These are phyloP conservation scores for Austrolebias charrua DNA, from an alignment of 2,797 vertebrate species.

Conservation along the genomic window DNA sequence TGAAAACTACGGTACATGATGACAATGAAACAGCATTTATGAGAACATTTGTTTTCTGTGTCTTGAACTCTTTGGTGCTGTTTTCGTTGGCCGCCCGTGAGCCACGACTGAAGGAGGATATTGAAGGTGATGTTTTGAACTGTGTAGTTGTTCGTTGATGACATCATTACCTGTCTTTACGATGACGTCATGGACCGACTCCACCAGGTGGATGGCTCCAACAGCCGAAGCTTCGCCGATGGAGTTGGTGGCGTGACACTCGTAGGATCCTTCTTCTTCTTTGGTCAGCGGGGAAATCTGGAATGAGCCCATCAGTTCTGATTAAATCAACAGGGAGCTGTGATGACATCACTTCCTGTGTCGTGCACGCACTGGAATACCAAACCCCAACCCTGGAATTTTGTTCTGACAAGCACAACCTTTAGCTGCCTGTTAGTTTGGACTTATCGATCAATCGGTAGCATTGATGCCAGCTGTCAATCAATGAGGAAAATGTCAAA, in stretches of 20 bases:
- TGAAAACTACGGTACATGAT: too few species aligned
- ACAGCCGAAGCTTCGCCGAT: constrained; percentile 86
- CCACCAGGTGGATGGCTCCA: constrained; percentile 86
- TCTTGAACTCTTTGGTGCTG: too few species aligned
- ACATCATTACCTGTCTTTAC: constrained; percentile 77
- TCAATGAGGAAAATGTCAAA: background rate
- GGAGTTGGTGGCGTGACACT: constrained; percentile 87
- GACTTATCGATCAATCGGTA: too few species aligned
- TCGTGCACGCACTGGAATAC: too few species aligned
- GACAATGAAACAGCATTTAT: too few species aligned
- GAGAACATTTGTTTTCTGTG: too few species aligned
- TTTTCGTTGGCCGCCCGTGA: too few species aligned
- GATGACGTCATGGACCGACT: constrained; percentile 81
- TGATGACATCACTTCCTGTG: constrained; percentile 6
- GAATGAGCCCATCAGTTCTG: background rate
- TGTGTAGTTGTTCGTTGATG: background rate
- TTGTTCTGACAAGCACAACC: background rate
- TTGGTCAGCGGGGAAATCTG: constrained; percentile 90
- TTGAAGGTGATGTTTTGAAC: too few species aligned
- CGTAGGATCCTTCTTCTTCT: constrained; percentile 86
- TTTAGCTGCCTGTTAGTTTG: background rate
- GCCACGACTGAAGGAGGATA: too few species aligned
- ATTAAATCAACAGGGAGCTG: constrained; percentile 2
- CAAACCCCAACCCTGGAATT: too few species aligned
- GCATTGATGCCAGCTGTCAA: background rate